phyloP scores from a whole-genome alignment of 2,113 vertebrate species.

The rabbit (Oryctolagus cuniculus) region mOryCun1.1 NC_091434.1:1446001-1446500 shows the following conservation, averaged over 20 bases:
- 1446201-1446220: no score
- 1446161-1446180: no score
- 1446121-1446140: no score
- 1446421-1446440: slow-evolving; percentile 66
- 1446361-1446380: slow-evolving; percentile 74
- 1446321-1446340: neutral
- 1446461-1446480: slow-evolving; percentile 78
- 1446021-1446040: no score
- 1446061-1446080: no score
- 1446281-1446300: neutral
- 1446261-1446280: neutral
- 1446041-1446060: no score
- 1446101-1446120: no score
- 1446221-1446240: no score
- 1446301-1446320: neutral
- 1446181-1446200: no score
- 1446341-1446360: neutral
- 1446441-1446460: slow-evolving; percentile 69
- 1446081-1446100: no score
- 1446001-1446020: no score
- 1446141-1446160: no score
- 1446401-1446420: slow-evolving; percentile 72
- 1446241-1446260: neutral
- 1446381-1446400: slow-evolving; percentile 80
- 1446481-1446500: slow-evolving; percentile 38